Percentiles rank a stretch among this genome's conserved stretches.
Evolutionary conservation across 2,113 vertebrate species (phyloP).

Genomic region (Donacobius atricapilla): DNA sequence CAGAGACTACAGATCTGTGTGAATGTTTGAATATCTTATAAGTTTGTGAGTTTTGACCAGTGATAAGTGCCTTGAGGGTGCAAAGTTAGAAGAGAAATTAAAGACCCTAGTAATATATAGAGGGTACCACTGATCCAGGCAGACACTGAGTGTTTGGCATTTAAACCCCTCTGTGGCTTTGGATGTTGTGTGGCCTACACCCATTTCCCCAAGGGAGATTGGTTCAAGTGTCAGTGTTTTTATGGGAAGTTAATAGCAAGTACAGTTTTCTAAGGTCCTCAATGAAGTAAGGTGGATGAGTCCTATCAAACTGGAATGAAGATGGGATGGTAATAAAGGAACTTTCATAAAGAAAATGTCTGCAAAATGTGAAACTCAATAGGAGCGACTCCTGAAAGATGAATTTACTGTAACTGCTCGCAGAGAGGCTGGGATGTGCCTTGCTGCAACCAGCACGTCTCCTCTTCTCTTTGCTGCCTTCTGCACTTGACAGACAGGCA

Average conservation of each 20-base stretch:
- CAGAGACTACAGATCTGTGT: not conserved
- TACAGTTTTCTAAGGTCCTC: not conserved
- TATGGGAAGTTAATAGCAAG: not conserved
- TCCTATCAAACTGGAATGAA: not conserved
- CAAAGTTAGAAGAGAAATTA: not conserved
- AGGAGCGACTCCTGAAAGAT: not conserved
- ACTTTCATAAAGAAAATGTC: not conserved
- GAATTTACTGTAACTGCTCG: not conserved
- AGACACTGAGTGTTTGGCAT: not conserved
- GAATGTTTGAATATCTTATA: not conserved
- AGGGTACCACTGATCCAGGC: not conserved
- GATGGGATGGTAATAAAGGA: not conserved
- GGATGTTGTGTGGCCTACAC: not conserved
- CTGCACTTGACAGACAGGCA: not conserved
- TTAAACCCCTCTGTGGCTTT: not conserved
- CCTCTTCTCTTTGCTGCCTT: not conserved
- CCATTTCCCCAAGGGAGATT: not conserved
- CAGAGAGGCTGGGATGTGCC: fast-evolving
- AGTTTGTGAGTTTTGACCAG: not conserved
- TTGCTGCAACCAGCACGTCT: not conserved
- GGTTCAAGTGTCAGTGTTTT: not conserved
- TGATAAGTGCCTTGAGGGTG: not conserved
- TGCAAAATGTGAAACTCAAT: not conserved
- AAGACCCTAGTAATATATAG: not conserved
- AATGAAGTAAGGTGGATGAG: not conserved